Base-by-base conservation (phyloP, 2,113 vertebrate species). In the Scalopus aquaticus region DNA sequence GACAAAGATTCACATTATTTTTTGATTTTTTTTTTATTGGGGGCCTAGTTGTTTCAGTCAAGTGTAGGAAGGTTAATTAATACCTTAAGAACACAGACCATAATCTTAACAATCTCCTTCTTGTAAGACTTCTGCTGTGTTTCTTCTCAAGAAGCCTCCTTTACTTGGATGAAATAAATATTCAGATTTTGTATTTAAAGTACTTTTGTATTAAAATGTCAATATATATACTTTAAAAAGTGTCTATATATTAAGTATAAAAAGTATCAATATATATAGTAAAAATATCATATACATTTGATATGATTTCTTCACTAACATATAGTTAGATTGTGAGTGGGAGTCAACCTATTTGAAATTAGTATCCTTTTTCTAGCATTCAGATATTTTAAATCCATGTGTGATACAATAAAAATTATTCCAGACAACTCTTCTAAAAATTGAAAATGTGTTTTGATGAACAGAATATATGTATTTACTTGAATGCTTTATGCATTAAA, bases 331-430 rank as follows among this genome's bases (percentile, higher is more conserved):
- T 35, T 51, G 3, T 89, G 20, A 51, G 35, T 24, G 76, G 7
- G 64, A 20, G 35, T 93, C 76, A 81, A 15, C n/a, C 26, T 94
- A 30, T n/a, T 74, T 94, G 67, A 87, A 60, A 78, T 70, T 58
- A 56, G 64, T 54, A 37, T 3, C 30, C 3, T 22, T 62, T 79
- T 69, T 20, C 12, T 19, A 67, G 5, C 1, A 46, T 89, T 64
- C 13, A 60, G 8, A 60, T 24, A 30, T 65, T 51, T 28, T 2
- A 88, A 72, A 44, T 58, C 32, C 1, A 19, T 12, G 51, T 32
- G 9, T 64, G 10, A 32, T 42, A 39, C 0, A 67, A 90, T 56
- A 88, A 58, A 35, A 51, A 39, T 39, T 37, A 39, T 84, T 46
- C 5, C 30, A 20, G 8, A 26, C n/a, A 81, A 82, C 87, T 10